phyloP scores from a whole-genome alignment of 2,888 invertebrate species.

The Mimachlamys varia region DNA sequence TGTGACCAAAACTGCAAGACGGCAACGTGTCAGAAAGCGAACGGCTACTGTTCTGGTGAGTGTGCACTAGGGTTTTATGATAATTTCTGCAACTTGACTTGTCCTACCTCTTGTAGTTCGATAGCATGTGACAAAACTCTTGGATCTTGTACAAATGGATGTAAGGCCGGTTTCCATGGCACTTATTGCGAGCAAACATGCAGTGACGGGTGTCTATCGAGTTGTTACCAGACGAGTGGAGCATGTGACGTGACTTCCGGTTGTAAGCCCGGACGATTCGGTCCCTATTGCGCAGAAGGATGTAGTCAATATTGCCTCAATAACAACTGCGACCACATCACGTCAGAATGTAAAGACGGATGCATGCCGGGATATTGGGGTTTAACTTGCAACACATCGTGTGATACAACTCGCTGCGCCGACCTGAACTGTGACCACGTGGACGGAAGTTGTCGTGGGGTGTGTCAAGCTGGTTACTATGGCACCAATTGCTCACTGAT shows the following conservation, averaged over 20 bases:
- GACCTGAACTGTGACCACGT: neutral
- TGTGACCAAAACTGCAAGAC: conserved; percentile 39
- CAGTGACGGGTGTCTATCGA: conserved; percentile 37
- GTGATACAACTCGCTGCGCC: conserved; percentile 34
- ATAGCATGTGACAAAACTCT: conserved; percentile 40
- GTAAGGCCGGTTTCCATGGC: conserved; percentile 40
- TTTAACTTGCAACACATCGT: neutral
- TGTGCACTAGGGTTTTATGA: conserved; percentile 44
- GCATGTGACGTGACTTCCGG: neutral
- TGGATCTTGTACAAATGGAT: conserved; percentile 21
- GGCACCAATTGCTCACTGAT: conserved; percentile 39
- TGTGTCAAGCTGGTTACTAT: conserved; percentile 42
- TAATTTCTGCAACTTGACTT: conserved; percentile 17
- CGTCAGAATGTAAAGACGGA: neutral
- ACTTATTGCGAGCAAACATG: conserved; percentile 45
- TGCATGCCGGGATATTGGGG: conserved; percentile 40
- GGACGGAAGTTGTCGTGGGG: conserved; percentile 37
- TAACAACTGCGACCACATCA: conserved; percentile 38
- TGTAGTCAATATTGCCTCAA: conserved; percentile 36
- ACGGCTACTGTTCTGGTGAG: conserved; percentile 40
- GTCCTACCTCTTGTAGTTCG: conserved; percentile 36
- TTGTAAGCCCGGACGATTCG: neutral
- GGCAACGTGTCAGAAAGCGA: conserved; percentile 13
- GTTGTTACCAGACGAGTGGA: conserved; percentile 39
- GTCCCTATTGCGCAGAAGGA: neutral